Conservation (phyloP, 2,888 invertebrate species). For the Trichogramma dendrolimi region DNA sequence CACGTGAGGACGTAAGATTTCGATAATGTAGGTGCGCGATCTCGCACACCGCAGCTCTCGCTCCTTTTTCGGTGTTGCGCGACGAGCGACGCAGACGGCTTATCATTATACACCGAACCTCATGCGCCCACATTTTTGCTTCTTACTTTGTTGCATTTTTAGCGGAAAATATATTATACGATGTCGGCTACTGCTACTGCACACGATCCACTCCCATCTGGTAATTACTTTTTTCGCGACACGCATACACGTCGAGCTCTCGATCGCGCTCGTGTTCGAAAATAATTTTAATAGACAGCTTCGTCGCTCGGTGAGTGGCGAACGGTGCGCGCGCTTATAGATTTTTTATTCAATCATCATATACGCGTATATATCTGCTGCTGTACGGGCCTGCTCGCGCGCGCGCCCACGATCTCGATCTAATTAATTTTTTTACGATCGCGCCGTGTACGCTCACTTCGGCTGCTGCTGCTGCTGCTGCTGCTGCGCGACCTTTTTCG, state of each 20-base stretch:
- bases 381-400: slow-evolving; percentile 16
- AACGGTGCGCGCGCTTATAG: slow-evolving; percentile 28
- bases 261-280: too few species aligned
- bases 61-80: too few species aligned
- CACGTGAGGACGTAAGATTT: too few species aligned
- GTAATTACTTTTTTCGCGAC: slow-evolving; percentile 1
- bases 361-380: slow-evolving; percentile 4
- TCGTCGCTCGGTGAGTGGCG: background rate
- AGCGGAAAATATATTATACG: background rate
- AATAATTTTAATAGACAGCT: background rate
- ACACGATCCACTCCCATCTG: background rate
- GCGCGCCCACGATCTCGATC: slow-evolving; percentile 40
- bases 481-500: background rate
- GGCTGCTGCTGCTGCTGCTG: background rate
- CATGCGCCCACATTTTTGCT: too few species aligned
- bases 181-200: background rate
- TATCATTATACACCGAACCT: too few species aligned
- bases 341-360: slow-evolving; percentile 40
- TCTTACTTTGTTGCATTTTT: too few species aligned
- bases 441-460: background rate
- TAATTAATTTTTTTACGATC: slow-evolving; percentile 45
- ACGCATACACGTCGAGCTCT: background rate
- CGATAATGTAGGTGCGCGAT: too few species aligned
- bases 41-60: too few species aligned
- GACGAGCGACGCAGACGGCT: too few species aligned